Percentiles rank a stretch among this genome's conserved stretches.
phyloP scores from a whole-genome alignment of 2,888 invertebrate species.

The Cheiracanthium punctorium region DNA sequence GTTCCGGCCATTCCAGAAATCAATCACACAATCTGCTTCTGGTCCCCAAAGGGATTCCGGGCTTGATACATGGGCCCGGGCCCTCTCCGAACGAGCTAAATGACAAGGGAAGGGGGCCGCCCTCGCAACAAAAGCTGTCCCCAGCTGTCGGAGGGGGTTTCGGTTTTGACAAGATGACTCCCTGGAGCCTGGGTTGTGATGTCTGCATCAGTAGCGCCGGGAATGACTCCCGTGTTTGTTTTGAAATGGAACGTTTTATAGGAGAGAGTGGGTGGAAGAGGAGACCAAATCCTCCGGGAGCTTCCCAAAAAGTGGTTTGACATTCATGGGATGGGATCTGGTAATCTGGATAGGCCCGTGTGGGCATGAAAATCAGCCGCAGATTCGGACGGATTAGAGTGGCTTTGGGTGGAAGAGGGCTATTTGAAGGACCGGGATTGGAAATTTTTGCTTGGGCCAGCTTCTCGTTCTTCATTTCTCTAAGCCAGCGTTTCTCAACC shows the following conservation, averaged over 20 bases:
- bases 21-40: constrained; percentile 63
- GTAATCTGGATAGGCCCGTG: constrained; percentile 32
- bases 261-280: neutral
- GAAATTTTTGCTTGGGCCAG: too few species aligned
- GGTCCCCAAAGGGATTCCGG: constrained; percentile 31
- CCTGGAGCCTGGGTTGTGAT: constrained; percentile 45
- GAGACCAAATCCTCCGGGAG: neutral
- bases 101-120: constrained; percentile 40
- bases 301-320: constrained; percentile 48
- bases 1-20: constrained; percentile 23
- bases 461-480: too few species aligned
- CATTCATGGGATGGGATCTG: constrained; percentile 53
- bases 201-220: constrained; percentile 60
- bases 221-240: constrained; percentile 58
- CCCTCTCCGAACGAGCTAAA: constrained; percentile 57
- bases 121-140: constrained; percentile 29
- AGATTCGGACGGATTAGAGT: neutral
- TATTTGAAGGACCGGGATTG: neutral
- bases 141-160: constrained; percentile 63
- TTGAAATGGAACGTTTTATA: constrained; percentile 38
- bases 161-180: constrained; percentile 66
- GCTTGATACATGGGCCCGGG: constrained; percentile 47
- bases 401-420: too few species aligned
- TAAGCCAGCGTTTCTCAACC: too few species aligned
- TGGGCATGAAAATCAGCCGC: neutral